Conservation (phyloP, 2,888 invertebrate genomes). For the Drosophila kambysellisi region DNA sequence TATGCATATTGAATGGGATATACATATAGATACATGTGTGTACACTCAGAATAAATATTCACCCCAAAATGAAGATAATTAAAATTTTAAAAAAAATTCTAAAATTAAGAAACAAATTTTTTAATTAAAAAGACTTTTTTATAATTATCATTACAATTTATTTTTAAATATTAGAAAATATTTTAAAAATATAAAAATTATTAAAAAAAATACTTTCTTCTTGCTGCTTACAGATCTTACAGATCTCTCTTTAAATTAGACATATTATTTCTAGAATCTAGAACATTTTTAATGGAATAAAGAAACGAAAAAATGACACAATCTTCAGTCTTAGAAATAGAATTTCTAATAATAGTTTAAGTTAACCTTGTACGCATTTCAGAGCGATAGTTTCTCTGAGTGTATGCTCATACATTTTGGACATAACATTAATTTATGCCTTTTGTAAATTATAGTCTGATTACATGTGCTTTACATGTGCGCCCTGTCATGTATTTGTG, state of each 20-base stretch:
- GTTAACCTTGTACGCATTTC: neutral
- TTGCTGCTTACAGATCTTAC: too few relatives aligned
- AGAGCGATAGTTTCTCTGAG: neutral
- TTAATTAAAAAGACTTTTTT: neutral
- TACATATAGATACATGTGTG: neutral
- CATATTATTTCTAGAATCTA: neutral
- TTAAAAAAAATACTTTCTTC: too few relatives aligned
- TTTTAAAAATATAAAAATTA: too few relatives aligned
- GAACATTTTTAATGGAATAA: neutral
- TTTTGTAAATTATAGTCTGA: conserved; percentile 63
- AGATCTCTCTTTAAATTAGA: neutral
- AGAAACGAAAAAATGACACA: neutral
- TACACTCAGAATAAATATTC: neutral
- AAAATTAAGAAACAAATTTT: too few relatives aligned
- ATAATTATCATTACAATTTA: too few relatives aligned
- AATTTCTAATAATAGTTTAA: neutral
- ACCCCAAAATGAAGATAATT: neutral
- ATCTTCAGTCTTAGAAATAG: neutral
- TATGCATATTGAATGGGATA: neutral
- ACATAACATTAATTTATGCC: conserved; percentile 47
- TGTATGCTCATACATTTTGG: neutral
- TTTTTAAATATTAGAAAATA: too few relatives aligned
- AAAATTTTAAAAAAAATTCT: too few relatives aligned
- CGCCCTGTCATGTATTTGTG: conserved; percentile 64
- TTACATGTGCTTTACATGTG: conserved; percentile 63